Evolutionary conservation across 2,113 vertebrate genomes (phyloP), one percentile per base, ranked within the genome.

Genomic region (Melanostigma gelatinosum): DNA sequence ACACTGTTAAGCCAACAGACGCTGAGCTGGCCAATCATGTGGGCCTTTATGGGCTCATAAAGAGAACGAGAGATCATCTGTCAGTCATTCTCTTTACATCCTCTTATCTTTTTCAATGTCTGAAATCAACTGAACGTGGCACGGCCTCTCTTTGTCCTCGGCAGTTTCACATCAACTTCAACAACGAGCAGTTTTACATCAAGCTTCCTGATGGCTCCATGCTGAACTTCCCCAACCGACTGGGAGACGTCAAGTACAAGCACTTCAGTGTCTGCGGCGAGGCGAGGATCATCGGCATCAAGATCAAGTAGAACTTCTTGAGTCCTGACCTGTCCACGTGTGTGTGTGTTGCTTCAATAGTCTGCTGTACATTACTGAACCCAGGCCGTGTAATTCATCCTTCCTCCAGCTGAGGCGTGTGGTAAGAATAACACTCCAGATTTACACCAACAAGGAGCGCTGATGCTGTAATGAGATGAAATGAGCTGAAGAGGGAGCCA

Each of bases 181-280:
- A 87, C 91, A 85, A 40, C 0, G 93, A 94, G 11, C 54, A 85
- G 11, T 96, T 96, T 48, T 92, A 88, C 70, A 91, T 96, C 89
- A 95, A 85, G 48, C 92, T 96, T 1, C 90, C 94, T 0, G 91
- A 94, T 0, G 95, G 91, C 34, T 75, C 38, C 73, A 92, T 89
- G 90, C 36, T 93, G 4, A 77, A 76, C 73, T 96, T 95, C 85
- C 93, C 95, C 44, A 96, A 96, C 83, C 93, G 94, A 0, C 86
- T 93, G 4, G 94, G 93, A 1, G 94, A 95, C 10, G 84, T 93
- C 69, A 91, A 91, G 77, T 94, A 94, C 90, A 85, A 87, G 1
- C 87, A 85, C 89, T 83, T 96, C 0, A 22, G 91, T 0, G 75
- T 95, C 46, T 2, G 4, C 3, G 95, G 94, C 0, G 93, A 91